These are phyloP conservation scores for Tachina fera DNA, from an alignment of 2,888 invertebrate genomes.

Conservation along the genomic window DNA sequence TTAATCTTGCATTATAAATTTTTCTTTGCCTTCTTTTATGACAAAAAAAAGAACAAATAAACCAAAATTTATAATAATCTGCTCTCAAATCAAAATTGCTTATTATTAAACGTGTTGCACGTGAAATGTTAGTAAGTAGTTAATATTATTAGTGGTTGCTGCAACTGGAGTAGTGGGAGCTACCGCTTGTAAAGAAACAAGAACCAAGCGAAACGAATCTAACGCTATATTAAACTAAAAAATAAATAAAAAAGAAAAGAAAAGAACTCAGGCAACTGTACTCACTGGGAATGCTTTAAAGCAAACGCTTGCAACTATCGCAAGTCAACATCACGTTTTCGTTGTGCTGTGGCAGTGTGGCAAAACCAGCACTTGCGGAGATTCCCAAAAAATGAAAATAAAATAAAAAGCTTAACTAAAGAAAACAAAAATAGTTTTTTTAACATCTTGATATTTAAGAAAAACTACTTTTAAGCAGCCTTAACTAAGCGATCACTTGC, in stretches of 20 bases:
- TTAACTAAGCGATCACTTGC: conserved; percentile 70
- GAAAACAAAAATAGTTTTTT: neutral
- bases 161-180: conserved; percentile 72
- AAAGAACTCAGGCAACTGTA: conserved; percentile 21
- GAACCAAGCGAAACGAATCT: conserved; percentile 77
- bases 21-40: conserved; percentile 2
- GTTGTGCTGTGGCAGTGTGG: conserved; percentile 65
- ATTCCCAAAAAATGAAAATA: conserved; percentile 22
- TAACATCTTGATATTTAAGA: conserved; percentile 66
- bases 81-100: conserved; percentile 81
- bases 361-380: conserved; percentile 62
- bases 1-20: too few relatives aligned
- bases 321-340: conserved; percentile 63
- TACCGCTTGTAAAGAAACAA: conserved; percentile 44
- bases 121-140: conserved; percentile 66
- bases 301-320: conserved; percentile 63
- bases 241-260: too few relatives aligned
- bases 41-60: conserved; percentile 39
- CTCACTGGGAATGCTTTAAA: neutral
- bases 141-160: conserved; percentile 33
- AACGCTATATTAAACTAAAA: conserved; percentile 75
- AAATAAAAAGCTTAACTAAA: neutral
- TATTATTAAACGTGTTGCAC: conserved; percentile 79
- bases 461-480: conserved; percentile 62
- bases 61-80: conserved; percentile 76